Base-by-base conservation (phyloP, 2,797 vertebrate genomes). In the Okamejei kenojei region DNA sequence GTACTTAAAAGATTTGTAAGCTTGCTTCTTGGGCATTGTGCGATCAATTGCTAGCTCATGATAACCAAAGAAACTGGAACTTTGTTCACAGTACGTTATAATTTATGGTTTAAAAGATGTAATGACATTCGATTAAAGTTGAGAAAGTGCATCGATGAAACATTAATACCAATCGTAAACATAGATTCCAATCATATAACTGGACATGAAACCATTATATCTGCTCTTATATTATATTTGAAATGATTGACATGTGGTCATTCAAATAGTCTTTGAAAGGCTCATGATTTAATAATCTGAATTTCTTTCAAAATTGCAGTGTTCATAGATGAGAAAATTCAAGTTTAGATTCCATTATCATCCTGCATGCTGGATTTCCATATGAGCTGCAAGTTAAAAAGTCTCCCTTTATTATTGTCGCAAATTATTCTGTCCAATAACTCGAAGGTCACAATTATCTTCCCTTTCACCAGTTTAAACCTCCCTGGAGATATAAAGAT, bases 301-400 rank as follows among this genome's bases (percentile, higher is more conserved):
- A 92, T 74, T 92, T 54, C 74, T 92, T 68, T 13, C 90, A 76
- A 76, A 92, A 35, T 92, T 26, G 23, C 90, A 88, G 8, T 35
- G 61, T 35, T 68, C 61, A 45, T 10, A 74, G 90, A 92, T 76
- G 76, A 90, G 65, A 68, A 90, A 90, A 90, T 73, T 90, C 68
- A 90, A 38, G 58, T 73, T 45, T 68, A 29, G 68, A 71, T 71
- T 90, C 3, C 10, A 92, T 19, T n/a, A 45, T 29, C 45, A 29
- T 92, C 35, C 90, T 15, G 23, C 9, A 45, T 74, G 38, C 32
- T 26, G 35, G 32, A 11, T 29, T 76, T 92, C 54, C 71, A 54
- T 92, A 38, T 29, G 54, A 74, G 8, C 35, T 76, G 29, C 90
- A 92, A 92, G 54, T 92, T 71, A 92, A 92, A 73, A 92, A n/a